A percentile compares a stretch with the other conserved stretches of the same genome.
phyloP scores from a whole-genome alignment of 2,113 vertebrate species.

The Poicephalus meyeri region DNA sequence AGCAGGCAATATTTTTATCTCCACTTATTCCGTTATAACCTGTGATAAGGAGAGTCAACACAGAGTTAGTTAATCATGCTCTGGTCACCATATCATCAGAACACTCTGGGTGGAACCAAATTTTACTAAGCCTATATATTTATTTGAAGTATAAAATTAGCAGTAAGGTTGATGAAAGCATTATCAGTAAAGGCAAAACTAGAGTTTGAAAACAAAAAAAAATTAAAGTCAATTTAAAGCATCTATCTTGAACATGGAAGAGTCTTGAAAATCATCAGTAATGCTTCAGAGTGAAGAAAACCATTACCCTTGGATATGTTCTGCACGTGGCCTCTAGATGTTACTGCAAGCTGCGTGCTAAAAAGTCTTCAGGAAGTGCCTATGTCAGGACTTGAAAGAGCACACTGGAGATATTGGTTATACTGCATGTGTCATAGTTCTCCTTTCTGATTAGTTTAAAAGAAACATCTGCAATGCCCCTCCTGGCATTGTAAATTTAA shows the following conservation, averaged over 20 bases:
- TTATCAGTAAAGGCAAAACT: not conserved
- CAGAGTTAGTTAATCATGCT: not conserved
- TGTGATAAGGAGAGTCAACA: not conserved
- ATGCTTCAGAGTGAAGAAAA: not conserved
- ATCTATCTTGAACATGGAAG: not conserved
- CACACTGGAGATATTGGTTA: not conserved
- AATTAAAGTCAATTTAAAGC: not conserved
- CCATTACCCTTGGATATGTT: not conserved
- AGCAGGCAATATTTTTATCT: not conserved
- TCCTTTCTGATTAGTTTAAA: not conserved
- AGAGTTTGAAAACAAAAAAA: not conserved
- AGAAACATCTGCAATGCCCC: not conserved
- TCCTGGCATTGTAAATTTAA: slow-evolving; percentile 22
- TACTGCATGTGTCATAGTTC: not conserved
- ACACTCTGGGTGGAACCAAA: not conserved
- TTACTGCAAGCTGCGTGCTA: not conserved
- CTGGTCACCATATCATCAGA: not conserved
- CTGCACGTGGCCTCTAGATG: not conserved
- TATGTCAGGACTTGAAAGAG: not conserved
- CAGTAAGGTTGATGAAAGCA: not conserved
- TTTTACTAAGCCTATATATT: not conserved
- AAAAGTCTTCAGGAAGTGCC: not conserved
- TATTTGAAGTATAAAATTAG: not conserved
- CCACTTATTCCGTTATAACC: not conserved
- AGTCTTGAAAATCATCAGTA: not conserved